A percentile compares a stretch with the other conserved stretches of the same genome.
Conservation (phyloP, 2,888 invertebrate genomes). For the Lithophane leautieri region DNA sequence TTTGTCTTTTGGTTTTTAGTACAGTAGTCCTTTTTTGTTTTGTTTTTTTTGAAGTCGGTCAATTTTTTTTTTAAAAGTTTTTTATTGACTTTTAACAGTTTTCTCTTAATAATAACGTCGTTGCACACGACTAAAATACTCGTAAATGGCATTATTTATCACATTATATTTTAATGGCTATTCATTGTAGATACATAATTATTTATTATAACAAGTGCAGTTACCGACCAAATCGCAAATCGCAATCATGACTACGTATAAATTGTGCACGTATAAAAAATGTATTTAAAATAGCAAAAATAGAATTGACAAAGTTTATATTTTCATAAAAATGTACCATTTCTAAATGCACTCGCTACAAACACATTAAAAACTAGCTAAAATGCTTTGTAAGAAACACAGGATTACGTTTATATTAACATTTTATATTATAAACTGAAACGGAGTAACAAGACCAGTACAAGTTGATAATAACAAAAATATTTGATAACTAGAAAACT, state of each 20-base stretch:
- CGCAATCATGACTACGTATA: constrained; percentile 18
- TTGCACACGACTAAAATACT: constrained; percentile 79
- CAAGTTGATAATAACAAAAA: constrained; percentile 48
- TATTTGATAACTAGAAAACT: constrained; percentile 48
- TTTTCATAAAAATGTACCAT: not conserved
- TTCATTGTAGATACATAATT: constrained; percentile 50
- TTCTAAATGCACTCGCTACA: constrained; percentile 51
- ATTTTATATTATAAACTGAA: constrained; percentile 16
- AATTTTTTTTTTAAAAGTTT: too few species aligned
- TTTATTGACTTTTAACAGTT: constrained; percentile 69
- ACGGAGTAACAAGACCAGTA: constrained; percentile 41
- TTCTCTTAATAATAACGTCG: constrained; percentile 67
- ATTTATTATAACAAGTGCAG: constrained; percentile 48
- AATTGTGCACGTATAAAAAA: not conserved
- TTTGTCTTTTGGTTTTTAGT: too few species aligned
- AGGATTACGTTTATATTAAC: constrained; percentile 24
- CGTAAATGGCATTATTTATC: constrained; percentile 86
- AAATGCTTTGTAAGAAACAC: constrained; percentile 46
- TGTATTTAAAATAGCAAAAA: not conserved
- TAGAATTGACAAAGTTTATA: constrained; percentile 17
- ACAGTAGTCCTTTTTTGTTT: too few species aligned
- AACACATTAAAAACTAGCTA: constrained; percentile 24
- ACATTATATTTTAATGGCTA: constrained; percentile 76
- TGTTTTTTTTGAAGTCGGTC: too few species aligned
- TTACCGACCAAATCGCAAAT: constrained; percentile 14